Evolutionary conservation across 2,113 vertebrate species (phyloP).

Genomic region (Smithornis capensis): DNA sequence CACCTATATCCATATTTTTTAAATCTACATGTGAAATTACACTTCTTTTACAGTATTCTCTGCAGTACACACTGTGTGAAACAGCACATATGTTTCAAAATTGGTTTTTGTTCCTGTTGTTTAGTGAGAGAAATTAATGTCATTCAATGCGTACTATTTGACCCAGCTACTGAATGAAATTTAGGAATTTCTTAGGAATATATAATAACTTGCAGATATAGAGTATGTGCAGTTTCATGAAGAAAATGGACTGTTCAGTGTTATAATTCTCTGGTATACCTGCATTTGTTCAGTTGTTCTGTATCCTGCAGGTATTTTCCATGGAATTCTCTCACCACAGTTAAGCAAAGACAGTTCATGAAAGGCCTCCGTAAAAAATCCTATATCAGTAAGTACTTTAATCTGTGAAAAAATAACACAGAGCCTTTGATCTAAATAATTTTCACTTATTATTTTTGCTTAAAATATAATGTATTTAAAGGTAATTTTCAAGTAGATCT

Average conservation of each 20-base stretch:
- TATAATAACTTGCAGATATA: background rate
- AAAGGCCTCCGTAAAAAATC: slow-evolving; percentile 77
- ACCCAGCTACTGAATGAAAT: background rate
- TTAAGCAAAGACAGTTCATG: slow-evolving; percentile 69
- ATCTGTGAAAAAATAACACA: slow-evolving; percentile 64
- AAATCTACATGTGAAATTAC: background rate
- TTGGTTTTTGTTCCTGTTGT: background rate
- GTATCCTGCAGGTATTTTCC: slow-evolving; percentile 55
- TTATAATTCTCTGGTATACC: slow-evolving; percentile 50
- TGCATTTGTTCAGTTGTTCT: slow-evolving; percentile 43
- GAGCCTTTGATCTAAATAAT: background rate
- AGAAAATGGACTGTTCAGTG: background rate
- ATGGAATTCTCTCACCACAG: slow-evolving; percentile 69
- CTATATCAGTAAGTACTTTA: slow-evolving; percentile 75
- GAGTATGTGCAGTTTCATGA: background rate
- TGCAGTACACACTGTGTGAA: background rate
- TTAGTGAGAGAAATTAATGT: background rate
- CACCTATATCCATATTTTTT: background rate
- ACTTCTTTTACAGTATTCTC: background rate
- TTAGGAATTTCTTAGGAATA: background rate
- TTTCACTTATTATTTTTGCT: background rate
- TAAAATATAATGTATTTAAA: background rate
- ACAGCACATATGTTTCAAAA: rapidly evolving
- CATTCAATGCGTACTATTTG: background rate
- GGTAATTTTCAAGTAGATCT: background rate